phyloP scores from a whole-genome alignment of 2,113 vertebrate genomes.

The Synodontis membranacea region DNA sequence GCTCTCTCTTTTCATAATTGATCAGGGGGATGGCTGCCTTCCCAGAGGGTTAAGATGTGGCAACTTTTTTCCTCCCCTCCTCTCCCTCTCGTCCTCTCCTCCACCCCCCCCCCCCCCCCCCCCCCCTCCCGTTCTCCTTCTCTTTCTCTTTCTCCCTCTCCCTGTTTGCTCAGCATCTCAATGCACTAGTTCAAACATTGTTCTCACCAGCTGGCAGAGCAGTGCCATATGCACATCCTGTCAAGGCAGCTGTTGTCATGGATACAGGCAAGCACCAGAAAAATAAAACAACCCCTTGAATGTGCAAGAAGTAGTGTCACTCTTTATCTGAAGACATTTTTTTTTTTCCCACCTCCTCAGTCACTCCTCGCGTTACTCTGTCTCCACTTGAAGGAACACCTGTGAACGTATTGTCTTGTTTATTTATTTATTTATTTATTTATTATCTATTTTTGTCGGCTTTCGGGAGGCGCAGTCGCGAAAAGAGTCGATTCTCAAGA shows the following conservation, averaged over 20 bases:
- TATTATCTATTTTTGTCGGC: constrained; percentile 56
- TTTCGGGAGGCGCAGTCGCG: constrained; percentile 47
- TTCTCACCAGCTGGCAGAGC: constrained; percentile 99
- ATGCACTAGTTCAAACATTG: constrained; percentile 99
- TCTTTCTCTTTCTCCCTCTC: constrained; percentile 36
- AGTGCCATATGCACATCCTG: constrained; percentile 98
- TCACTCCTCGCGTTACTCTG: constrained; percentile 38
- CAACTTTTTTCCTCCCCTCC: constrained; percentile 73
- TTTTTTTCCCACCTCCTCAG: constrained; percentile 58
- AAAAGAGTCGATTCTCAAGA: constrained; percentile 19
- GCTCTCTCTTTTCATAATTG: constrained; percentile 92
- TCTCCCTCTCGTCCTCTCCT: constrained; percentile 3
- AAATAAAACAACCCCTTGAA: constrained; percentile 87
- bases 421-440: constrained; percentile 53
- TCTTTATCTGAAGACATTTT: constrained; percentile 72
- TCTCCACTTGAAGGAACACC: constrained; percentile 59
- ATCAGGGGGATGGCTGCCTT: constrained; percentile 95
- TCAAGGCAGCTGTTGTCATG: constrained; percentile 99
- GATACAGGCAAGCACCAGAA: constrained; percentile 94
- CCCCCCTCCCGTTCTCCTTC: not conserved
- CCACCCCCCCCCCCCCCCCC: not conserved
- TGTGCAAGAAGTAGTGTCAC: constrained; percentile 84
- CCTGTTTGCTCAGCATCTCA: constrained; percentile 99
- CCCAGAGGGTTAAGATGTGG: constrained; percentile 95
- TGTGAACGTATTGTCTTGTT: constrained; percentile 69